These are phyloP conservation scores for Allacma fusca DNA, from an alignment of 2,888 invertebrate species.

Conservation along the genomic window DNA sequence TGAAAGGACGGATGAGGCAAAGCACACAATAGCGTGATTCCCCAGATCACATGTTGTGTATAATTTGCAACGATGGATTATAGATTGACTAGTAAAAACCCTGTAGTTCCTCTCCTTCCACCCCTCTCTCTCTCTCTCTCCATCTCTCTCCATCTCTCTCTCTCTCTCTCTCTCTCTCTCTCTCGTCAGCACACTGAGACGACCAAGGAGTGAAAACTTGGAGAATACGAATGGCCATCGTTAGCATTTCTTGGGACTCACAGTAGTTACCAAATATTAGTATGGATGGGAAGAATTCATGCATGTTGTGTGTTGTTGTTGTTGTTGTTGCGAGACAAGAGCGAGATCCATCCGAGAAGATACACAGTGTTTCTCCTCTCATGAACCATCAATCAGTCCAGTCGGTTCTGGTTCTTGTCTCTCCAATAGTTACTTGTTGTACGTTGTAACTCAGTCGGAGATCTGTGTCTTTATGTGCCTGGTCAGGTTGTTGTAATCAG, in stretches of 20 bases:
- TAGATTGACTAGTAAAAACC: neutral
- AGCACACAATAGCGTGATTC: neutral
- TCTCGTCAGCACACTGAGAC: neutral
- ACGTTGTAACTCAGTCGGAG: slow-evolving; percentile 8
- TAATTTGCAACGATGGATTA: slow-evolving; percentile 12
- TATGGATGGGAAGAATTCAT: neutral
- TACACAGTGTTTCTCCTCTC: neutral
- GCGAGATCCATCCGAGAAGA: neutral
- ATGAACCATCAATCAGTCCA: slow-evolving; percentile 17
- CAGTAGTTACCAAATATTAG: slow-evolving; percentile 9
- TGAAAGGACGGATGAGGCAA: neutral
- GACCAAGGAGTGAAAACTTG: neutral
- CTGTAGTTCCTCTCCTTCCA: too few species aligned
- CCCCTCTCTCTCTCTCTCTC: neutral
- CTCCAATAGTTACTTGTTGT: neutral
- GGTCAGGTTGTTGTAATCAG: slow-evolving; percentile 24
- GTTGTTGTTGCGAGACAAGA: too few species aligned
- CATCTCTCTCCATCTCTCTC: neutral
- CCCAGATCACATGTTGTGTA: neutral
- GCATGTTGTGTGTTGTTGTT: slow-evolving; percentile 2
- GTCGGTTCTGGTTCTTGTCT: slow-evolving; percentile 14
- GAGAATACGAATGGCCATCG: neutral
- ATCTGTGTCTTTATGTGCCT: slow-evolving; percentile 9
- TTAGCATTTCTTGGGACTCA: neutral
- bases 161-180: neutral